Base-by-base conservation (phyloP, 2,888 invertebrate species). In the Cryptocephalus moraei region DNA sequence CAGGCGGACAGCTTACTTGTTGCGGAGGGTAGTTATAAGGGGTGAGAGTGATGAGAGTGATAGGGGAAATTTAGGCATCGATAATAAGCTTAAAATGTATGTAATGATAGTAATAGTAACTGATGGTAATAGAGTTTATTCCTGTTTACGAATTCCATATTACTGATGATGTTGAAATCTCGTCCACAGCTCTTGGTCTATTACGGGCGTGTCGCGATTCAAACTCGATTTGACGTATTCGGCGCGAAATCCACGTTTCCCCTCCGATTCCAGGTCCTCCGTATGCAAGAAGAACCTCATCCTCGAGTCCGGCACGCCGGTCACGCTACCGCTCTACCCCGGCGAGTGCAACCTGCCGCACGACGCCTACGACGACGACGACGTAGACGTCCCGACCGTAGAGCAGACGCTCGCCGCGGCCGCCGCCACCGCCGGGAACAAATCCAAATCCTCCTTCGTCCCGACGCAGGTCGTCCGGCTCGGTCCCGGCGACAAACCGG, bases 271-370 rank as follows among this genome's bases (percentile, higher is more conserved):
- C 70, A 87, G 86, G 52, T 80, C 85, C 48, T 91, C 91, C 1
- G 79, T 88, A 48, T 92, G 91, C 65, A 84, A 84, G 57, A 80
- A 83, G 55, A 84, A 82, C 45, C 72, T 90, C 32, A 78, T 82
- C 45, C 70, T 92, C 32, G 78, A 84, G 54, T 84, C 88, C 0
- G 88, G 86, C 8, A 77, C 78, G 46, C 78, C 88, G 0, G 77
- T 86, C 1, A 80, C 81, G 45, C 68, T 91, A 52, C 83, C 84
- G 1, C 75, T 92, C 2, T 81, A 82, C 59, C 79, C 86, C 0
- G 90, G 89, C 3, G 82, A 89, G 57, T 92, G 91, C 63, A 79
- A 81, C 64, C 70, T 84, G 52, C 80, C 80, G 43, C 71, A 75
- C 59, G 79, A 78, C 10, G 48, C 56, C 22, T 50, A 58, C 14